phyloP scores from a whole-genome alignment of 1,140 invertebrate species.

The Drosophila littoralis region DNA sequence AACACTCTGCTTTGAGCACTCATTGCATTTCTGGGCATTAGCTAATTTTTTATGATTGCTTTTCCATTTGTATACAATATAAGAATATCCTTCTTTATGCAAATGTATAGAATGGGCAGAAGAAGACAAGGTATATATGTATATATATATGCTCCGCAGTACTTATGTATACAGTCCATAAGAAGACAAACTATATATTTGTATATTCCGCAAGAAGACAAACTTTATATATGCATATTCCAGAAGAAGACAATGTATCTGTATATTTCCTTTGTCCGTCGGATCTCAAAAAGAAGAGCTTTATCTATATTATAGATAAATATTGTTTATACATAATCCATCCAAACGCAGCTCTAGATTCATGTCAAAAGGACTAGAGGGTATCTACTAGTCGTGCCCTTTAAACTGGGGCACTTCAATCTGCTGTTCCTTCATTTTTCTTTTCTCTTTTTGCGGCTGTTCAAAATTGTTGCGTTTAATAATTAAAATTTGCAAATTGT shows the following conservation, averaged over 20 bases:
- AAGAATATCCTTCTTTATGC: too few species aligned
- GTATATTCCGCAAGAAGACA: too few species aligned
- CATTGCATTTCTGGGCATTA: not conserved
- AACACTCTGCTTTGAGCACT: not conserved
- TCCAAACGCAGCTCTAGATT: not conserved
- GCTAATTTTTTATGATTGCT: not conserved
- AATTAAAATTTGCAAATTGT: conserved; percentile 63
- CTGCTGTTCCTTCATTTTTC: not conserved
- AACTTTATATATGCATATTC: too few species aligned
- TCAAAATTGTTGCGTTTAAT: conserved; percentile 38
- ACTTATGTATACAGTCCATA: too few species aligned
- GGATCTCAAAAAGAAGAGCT: too few species aligned
- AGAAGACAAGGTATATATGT: too few species aligned
- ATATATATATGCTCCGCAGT: too few species aligned
- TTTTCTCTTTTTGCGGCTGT: not conserved
- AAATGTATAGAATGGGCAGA: too few species aligned
- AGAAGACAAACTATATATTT: too few species aligned
- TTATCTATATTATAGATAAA: too few species aligned
- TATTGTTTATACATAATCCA: not conserved
- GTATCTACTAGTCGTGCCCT: not conserved
- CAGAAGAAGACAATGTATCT: too few species aligned
- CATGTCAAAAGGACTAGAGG: not conserved
- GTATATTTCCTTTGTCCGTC: too few species aligned
- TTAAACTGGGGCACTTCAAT: not conserved
- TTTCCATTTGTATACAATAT: not conserved